Evolutionary conservation across 37 sponge, comb jelly and placozoan genomes (phyloP).

Genomic region (Mnemiopsis leidyi): DNA sequence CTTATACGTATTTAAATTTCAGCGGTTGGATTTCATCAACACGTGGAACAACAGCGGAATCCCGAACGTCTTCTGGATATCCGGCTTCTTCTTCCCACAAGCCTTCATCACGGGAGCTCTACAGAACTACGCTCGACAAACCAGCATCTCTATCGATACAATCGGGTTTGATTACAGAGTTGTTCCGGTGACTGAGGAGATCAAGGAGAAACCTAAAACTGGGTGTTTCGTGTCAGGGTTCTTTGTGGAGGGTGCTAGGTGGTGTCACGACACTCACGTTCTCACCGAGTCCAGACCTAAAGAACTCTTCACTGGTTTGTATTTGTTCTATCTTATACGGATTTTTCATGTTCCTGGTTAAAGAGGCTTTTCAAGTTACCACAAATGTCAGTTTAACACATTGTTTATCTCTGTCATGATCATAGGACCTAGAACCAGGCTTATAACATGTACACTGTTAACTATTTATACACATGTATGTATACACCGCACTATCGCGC

Average conservation of each 20-base stretch:
- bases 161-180: slow-evolving; percentile 90
- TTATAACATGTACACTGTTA: too few relatives aligned
- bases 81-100: slow-evolving; percentile 98
- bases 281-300: slow-evolving; percentile 91
- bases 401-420: too few relatives aligned
- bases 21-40: slow-evolving; percentile 51
- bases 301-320: slow-evolving; percentile 81
- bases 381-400: too few relatives aligned
- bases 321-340: too few relatives aligned
- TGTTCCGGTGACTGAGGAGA: slow-evolving; percentile 50
- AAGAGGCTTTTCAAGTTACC: too few relatives aligned
- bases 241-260: slow-evolving; percentile 90
- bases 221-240: slow-evolving; percentile 95
- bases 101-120: slow-evolving; percentile 98
- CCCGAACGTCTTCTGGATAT: slow-evolving; percentile 84
- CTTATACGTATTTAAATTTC: neutral
- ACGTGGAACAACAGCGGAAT: slow-evolving; percentile 21
- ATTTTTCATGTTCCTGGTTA: too few relatives aligned
- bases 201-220: slow-evolving; percentile 80
- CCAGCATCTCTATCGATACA: slow-evolving; percentile 90
- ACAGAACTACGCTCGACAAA: slow-evolving; percentile 93
- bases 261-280: slow-evolving; percentile 71
- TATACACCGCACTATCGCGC: too few relatives aligned
- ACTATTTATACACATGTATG: too few relatives aligned
- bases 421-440: too few relatives aligned